Conservation (phyloP, 2,888 invertebrate species). For the Amiota minor region DNA sequence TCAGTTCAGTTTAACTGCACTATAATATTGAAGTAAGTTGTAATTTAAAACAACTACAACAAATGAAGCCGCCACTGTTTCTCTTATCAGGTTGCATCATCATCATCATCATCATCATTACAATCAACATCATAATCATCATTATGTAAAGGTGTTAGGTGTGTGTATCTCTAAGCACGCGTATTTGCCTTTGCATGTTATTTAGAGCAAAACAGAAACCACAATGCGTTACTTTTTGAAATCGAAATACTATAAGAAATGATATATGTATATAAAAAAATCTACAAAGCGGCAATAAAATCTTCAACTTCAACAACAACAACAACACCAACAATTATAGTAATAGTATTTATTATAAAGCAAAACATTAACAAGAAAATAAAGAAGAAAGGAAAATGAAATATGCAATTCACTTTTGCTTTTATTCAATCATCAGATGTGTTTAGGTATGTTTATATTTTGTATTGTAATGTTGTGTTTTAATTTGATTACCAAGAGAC, state of each 20-base stretch:
- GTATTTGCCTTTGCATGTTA: slow-evolving; percentile 49
- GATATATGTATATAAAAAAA: slow-evolving; percentile 40
- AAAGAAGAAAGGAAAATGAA: slow-evolving; percentile 13
- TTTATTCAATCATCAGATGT: slow-evolving; percentile 8
- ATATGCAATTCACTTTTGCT: slow-evolving; percentile 43
- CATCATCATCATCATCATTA: background rate
- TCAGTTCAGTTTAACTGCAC: background rate
- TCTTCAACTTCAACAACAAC: background rate
- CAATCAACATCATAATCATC: too few species aligned
- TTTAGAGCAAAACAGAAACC: slow-evolving; percentile 68
- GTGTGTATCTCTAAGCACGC: slow-evolving; percentile 6
- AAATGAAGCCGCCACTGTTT: background rate
- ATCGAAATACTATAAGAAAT: slow-evolving; percentile 26
- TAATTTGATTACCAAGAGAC: background rate
- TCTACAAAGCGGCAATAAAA: too few species aligned
- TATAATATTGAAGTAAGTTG: background rate
- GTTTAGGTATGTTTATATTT: slow-evolving; percentile 1
- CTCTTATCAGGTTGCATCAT: slow-evolving; percentile 49
- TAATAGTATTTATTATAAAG: background rate
- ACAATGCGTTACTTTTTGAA: slow-evolving; percentile 47
- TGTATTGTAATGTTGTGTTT: background rate
- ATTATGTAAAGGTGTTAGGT: too few species aligned
- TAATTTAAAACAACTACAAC: background rate
- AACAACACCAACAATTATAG: slow-evolving; percentile 32
- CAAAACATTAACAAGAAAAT: background rate